Base-by-base conservation (phyloP, 2,888 invertebrate species). In the Drosophila maculinotata region DNA sequence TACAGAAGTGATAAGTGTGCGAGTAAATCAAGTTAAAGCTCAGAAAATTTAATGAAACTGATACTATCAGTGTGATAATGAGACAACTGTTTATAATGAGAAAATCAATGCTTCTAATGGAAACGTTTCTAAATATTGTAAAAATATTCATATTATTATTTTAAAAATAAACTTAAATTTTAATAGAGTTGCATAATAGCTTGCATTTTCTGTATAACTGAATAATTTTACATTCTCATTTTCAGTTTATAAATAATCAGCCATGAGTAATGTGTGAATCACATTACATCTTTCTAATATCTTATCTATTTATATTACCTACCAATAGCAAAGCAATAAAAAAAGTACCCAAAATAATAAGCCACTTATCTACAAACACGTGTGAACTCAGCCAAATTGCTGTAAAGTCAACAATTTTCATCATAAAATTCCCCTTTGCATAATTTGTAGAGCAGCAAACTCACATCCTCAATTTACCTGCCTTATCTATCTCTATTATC, bases 391-490 rank as follows among this genome's bases (percentile, higher is more conserved):
- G 14, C n/a, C 31, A 57, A 58, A 10, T 58, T 33, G 20, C 36
- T 30, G 39, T 12, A 12, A 39, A 17, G 9, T n/a, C 26, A 39
- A 12, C 4, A 36, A 6, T 26, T n/a, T n/a, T 25, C 15, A 26
- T 26, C 9, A 25, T 23, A 1, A 48, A 8, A 7, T 35, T 2
- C 28, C 20, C 2, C 51, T 42, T 26, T 36, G 44, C 60, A 60
- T 56, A 56, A 49, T 23, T 28, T 28, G 9, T 15, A 53, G 17
- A n/a, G 31, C 15, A 14, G 17, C 35, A 59, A 62, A 47, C 49
- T 41, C 51, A 62, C 62, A 63, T 63, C 53, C 62, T 52, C 62
- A 42, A 64, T 52, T 63, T 64, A 63, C 65, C 65, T 45, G 65
- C 33, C 65, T 64, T 64, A 64, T 64, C 64, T 65, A 20, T 39